These are phyloP conservation scores for Caradrina kadenii DNA, from an alignment of 2,888 invertebrate species.

Conservation along the genomic window DNA sequence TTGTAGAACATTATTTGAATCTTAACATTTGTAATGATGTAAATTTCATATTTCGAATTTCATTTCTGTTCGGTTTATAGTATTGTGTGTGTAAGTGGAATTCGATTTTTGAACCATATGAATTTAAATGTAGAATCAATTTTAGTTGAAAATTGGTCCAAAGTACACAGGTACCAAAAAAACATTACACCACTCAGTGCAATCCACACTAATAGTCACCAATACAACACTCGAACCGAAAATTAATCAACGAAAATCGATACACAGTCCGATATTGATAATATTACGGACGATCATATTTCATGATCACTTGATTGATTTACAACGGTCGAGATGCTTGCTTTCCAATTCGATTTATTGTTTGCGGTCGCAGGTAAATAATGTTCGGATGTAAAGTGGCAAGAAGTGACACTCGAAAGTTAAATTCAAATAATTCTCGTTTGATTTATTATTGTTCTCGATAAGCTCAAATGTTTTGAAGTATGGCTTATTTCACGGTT, in stretches of 20 bases:
- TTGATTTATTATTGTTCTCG: conserved; percentile 16
- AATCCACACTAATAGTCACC: conserved; percentile 10
- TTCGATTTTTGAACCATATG: no score
- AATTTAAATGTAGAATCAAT: no score
- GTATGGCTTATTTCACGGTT: not conserved
- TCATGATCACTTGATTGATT: conserved; percentile 84
- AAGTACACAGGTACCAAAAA: not conserved
- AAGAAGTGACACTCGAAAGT: conserved; percentile 62
- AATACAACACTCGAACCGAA: conserved; percentile 60
- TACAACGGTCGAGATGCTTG: conserved; percentile 78
- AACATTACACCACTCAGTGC: not conserved
- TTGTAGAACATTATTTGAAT: no score
- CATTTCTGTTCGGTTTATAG: no score
- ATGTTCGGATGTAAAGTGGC: conserved; percentile 61
- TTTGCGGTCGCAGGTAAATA: conserved; percentile 75
- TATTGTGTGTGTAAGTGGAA: no score
- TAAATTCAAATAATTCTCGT: conserved; percentile 29
- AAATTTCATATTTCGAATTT: no score
- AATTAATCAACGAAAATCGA: conserved; percentile 77
- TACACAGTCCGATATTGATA: conserved; percentile 75
- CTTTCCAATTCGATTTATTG: conserved; percentile 85
- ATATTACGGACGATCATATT: conserved; percentile 82
- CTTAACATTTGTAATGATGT: no score
- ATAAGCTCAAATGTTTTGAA: not conserved
- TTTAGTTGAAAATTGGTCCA: not conserved